phyloP scores from a whole-genome alignment of 2,888 invertebrate species.

The Erebia ligea region DNA sequence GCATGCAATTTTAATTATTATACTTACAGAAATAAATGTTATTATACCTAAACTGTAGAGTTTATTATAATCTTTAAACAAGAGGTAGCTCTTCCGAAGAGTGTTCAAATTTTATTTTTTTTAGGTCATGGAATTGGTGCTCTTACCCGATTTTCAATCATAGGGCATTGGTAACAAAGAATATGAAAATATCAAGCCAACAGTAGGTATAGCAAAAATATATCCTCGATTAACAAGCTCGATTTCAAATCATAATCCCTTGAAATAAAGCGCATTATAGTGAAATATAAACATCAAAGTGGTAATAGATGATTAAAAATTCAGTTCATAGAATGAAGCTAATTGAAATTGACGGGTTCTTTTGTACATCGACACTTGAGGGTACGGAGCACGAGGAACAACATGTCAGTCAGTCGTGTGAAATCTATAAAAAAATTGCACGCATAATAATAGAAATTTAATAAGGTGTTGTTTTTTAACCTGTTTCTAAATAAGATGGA shows the following conservation, averaged over 20 bases:
- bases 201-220: no score
- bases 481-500: not conserved
- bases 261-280: not conserved
- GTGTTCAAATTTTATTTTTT: not conserved
- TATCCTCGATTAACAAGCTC: no score
- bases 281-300: constrained; percentile 29
- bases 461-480: not conserved
- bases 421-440: constrained; percentile 41
- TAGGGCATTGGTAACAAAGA: not conserved
- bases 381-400: constrained; percentile 44
- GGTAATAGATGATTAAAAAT: constrained; percentile 53
- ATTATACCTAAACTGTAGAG: no score
- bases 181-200: not conserved
- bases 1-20: constrained; percentile 18
- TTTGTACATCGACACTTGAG: constrained; percentile 55
- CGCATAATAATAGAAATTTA: not conserved
- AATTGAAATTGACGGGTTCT: constrained; percentile 62
- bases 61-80: no score
- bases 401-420: constrained; percentile 47
- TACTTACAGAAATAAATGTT: no score
- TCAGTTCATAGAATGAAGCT: constrained; percentile 50
- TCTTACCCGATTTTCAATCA: constrained; percentile 2
- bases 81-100: no score
- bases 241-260: not conserved
- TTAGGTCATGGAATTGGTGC: not conserved